phyloP scores from a whole-genome alignment of 2,888 invertebrate genomes.

The Hemistola chrysoprasaria region DNA sequence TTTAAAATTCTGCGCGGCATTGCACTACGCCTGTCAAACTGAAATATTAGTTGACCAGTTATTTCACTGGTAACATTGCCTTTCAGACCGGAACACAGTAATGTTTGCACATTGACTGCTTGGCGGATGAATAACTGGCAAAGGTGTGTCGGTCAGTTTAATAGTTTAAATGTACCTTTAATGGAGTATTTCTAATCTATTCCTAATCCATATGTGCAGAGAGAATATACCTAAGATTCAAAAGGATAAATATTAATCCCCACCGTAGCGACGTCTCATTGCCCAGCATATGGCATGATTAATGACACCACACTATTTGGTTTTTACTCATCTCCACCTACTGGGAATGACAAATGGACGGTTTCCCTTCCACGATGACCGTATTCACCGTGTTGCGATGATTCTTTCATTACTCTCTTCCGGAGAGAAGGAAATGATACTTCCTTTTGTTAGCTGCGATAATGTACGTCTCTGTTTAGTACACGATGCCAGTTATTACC shows the following conservation, averaged over 20 bases:
- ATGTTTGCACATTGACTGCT: too few species aligned
- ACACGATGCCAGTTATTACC: not conserved
- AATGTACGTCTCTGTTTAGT: conserved; percentile 1
- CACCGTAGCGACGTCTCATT: conserved; percentile 2
- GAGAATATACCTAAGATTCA: not conserved
- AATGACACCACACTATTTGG: conserved; percentile 22
- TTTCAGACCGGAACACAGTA: too few species aligned
- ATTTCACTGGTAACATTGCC: too few species aligned
- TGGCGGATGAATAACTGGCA: too few species aligned
- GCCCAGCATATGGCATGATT: conserved; percentile 23
- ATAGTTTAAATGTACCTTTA: too few species aligned
- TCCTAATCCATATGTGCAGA: too few species aligned
- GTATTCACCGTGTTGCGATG: conserved; percentile 3
- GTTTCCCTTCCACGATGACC: conserved; percentile 15
- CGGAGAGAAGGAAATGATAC: conserved; percentile 10
- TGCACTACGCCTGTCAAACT: too few species aligned
- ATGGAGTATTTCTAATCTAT: too few species aligned
- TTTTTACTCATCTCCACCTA: conserved; percentile 29
- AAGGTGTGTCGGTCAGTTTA: too few species aligned
- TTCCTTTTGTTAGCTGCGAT: conserved; percentile 11
- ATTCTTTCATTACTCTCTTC: conserved; percentile 12
- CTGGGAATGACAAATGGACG: conserved; percentile 27
- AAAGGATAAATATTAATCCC: conserved; percentile 6
- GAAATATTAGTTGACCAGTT: too few species aligned
- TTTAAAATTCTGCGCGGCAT: too few species aligned